Base-by-base conservation (phyloP, 2,797 vertebrate genomes). In the Onychomys arenicola region DNA sequence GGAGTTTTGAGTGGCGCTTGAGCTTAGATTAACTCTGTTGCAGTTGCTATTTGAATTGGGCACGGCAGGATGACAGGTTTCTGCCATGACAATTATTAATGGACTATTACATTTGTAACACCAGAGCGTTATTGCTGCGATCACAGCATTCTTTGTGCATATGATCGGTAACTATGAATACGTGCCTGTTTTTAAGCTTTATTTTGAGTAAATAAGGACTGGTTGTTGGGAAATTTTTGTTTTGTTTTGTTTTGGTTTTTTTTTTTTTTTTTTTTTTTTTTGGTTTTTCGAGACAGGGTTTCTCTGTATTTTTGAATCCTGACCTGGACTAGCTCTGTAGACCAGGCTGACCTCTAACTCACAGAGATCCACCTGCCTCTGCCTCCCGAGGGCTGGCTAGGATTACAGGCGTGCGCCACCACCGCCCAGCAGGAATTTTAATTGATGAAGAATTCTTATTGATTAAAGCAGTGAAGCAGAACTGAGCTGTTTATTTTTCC, bases 141-240 rank as follows among this genome's bases (percentile, higher is more conserved):
- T 76, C 19, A 71, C 83, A 32, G 80, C 46, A 49, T 63, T 49
- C 83, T 32, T 84, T 49, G 73, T 55, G 59, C 19, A 46, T 6
- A 1, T 40, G 43, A 27, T 34, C 29, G 21, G 63, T 25, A 29
- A 32, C 75, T 21, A 80, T 34, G 32, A 5, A 57, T 25, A 19
- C 5, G 14, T 40, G 49, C 46, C 63, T 52, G 87, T 19, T 96
- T 14, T 65, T 73, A 89, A 89, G 59, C 85, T 94, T 96, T 37
- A 85, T 77, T 85, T 73, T 55, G 55, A 34, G 14, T 46, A 57
- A 96, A 94, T 94, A 86, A 95, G 82, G 89, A 46, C 9, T 61
- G 1, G 10, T 89, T 67, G 19, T 19, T 46, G 67, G 29, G 40
- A 89, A 6, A 34, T 0, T 82, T 93, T n/a, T n/a, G n/a, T n/a